Evolutionary conservation across 2,797 vertebrate species (phyloP), one percentile per base, ranked within the genome.

Genomic region (Eremophila alpestris): DNA sequence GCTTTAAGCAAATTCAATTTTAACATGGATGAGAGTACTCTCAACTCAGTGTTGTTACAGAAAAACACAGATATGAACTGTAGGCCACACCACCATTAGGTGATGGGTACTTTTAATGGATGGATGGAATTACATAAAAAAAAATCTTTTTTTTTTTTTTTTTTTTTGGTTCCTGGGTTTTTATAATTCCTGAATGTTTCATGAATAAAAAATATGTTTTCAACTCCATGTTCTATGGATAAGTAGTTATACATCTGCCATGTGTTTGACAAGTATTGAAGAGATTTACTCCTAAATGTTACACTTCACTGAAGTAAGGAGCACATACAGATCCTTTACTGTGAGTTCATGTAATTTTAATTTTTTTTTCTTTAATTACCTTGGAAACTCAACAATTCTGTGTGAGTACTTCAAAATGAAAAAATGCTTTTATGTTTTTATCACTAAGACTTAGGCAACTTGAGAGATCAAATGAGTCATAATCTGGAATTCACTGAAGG

Each of bases 391-490:
- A 89, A 56, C 34, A 77, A 77, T 83, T 87, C 48, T 34, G 2
- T 62, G 26, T 69, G 20, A 75, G 10, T 34, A 68, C 74, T 89
- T 95, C 75, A 95, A 92, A 91, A 89, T 74, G 10, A 85, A 83
- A 83, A 90, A 80, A 34, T 3, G 24, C 43, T 90, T 84, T 95
- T 14, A 92, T 90, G 67, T 38, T 76, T 84, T 92, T 91, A 89
- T 83, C 83, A 38, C 29, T 63, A 70, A 56, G 70, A 41, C 51
- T 75, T 90, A 48, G 19, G n/a, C 70, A 94, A 63, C 59, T 89
- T 77, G 71, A 87, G 45, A 89, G 78, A 95, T 87, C 83, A 94
- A 95, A 90, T 76, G 59, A 94, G 24, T 82, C 67, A 76, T 82
- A 92, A 82, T 93, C 63, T 75, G 36, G 54, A 90, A 92, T 87